phyloP scores from a whole-genome alignment of 2,113 vertebrate genomes.

The Notarius quadriscutis region DNA sequence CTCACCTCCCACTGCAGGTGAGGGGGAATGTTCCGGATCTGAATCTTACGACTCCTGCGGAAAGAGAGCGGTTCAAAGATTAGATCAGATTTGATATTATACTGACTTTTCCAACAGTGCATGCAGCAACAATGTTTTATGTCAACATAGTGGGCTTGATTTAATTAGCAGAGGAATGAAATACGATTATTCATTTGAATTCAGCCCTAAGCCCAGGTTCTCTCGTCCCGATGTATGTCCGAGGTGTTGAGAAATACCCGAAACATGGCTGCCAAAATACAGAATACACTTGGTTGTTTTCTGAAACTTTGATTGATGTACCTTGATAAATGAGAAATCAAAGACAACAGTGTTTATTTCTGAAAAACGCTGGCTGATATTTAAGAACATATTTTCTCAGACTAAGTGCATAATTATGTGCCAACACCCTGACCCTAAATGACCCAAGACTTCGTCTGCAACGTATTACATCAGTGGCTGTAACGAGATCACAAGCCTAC shows the following conservation, averaged over 20 bases:
- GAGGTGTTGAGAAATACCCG: not conserved
- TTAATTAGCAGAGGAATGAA: not conserved
- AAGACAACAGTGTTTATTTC: not conserved
- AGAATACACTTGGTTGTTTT: not conserved
- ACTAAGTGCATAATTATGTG: not conserved
- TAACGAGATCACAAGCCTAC: slow-evolving; percentile 50
- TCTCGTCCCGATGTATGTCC: not conserved
- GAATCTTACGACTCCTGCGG: slow-evolving; percentile 84
- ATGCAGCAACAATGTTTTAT: slow-evolving; percentile 19
- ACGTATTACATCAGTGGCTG: slow-evolving; percentile 40
- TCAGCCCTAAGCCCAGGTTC: not conserved
- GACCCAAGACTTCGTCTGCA: slow-evolving; percentile 24
- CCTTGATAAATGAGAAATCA: not conserved
- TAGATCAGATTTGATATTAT: slow-evolving; percentile 9
- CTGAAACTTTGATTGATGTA: not conserved
- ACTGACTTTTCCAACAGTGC: slow-evolving; percentile 3
- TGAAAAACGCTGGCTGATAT: not conserved
- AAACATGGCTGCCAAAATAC: not conserved
- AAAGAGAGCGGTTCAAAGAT: slow-evolving; percentile 4
- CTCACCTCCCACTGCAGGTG: slow-evolving; percentile 89
- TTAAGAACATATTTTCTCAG: slow-evolving; percentile 7
- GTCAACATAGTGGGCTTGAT: slow-evolving; percentile 8
- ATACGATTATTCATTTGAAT: not conserved
- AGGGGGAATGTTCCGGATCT: slow-evolving; percentile 86
- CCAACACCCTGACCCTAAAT: slow-evolving; percentile 38